These are phyloP conservation scores for Puntigrus tetrazona DNA, from an alignment of 2,113 vertebrate species.

Conservation along the genomic window DNA sequence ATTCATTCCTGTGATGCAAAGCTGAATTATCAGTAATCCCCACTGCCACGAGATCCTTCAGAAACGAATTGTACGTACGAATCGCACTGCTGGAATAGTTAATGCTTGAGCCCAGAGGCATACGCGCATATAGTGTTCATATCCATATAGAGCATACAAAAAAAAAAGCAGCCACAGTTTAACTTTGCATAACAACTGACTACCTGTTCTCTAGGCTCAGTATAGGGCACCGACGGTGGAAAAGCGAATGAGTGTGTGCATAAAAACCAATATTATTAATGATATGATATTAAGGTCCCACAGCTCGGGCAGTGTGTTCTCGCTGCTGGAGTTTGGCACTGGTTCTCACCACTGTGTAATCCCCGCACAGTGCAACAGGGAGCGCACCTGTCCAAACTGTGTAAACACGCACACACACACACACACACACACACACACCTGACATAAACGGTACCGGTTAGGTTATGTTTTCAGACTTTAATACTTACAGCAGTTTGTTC, in stretches of 20 bases:
- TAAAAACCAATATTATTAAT: slow-evolving; percentile 69
- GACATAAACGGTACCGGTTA: background rate
- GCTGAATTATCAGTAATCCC: background rate
- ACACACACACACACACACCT: slow-evolving; percentile 25
- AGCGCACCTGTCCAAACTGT: slow-evolving; percentile 49
- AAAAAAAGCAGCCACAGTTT: background rate
- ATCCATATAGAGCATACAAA: background rate
- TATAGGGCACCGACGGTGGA: slow-evolving; percentile 25
- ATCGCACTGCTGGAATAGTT: background rate
- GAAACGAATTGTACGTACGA: background rate
- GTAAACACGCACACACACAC: slow-evolving; percentile 33
- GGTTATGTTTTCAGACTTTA: background rate
- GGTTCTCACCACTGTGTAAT: slow-evolving; percentile 42
- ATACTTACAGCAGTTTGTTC: background rate
- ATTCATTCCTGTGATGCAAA: background rate
- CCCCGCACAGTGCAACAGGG: slow-evolving; percentile 44
- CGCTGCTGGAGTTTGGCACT: slow-evolving; percentile 51
- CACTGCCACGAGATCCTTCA: background rate
- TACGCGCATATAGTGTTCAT: background rate
- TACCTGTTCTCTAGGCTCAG: slow-evolving; percentile 39
- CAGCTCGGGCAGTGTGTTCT: slow-evolving; percentile 58
- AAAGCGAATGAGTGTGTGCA: slow-evolving; percentile 39
- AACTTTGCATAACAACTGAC: background rate
- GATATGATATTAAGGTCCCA: slow-evolving; percentile 63
- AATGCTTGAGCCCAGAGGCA: background rate